Conservation (phyloP, 2,113 vertebrate species). For the Urocitellus parryii region DNA sequence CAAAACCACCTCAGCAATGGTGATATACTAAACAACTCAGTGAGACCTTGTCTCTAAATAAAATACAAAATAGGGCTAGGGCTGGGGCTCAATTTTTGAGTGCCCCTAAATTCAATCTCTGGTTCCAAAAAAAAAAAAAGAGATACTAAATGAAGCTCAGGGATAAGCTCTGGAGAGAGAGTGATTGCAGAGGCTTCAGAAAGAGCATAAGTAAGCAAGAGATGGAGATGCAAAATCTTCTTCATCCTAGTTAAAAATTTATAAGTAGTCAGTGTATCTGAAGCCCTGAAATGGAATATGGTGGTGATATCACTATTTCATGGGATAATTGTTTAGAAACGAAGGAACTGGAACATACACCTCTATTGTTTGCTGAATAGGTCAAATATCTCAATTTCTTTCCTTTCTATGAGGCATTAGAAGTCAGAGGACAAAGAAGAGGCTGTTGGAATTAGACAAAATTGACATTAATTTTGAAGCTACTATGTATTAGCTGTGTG, state of each 20-base stretch:
- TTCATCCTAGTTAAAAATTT: conserved; percentile 12
- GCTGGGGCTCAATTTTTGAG: too few relatives aligned
- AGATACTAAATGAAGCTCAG: not conserved
- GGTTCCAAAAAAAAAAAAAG: too few relatives aligned
- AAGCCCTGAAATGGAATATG: not conserved
- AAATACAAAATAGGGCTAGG: too few relatives aligned
- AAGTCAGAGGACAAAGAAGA: not conserved
- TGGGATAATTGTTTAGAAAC: conserved; percentile 36
- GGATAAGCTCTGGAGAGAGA: not conserved
- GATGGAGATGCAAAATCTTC: not conserved
- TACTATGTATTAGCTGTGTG: not conserved
- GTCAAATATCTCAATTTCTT: not conserved
- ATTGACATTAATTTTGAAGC: conserved; percentile 20
- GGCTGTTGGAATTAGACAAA: conserved; percentile 21
- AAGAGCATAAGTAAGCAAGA: not conserved
- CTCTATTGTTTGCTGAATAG: not conserved
- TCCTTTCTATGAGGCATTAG: not conserved
- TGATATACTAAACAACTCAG: too few relatives aligned
- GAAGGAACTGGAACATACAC: not conserved
- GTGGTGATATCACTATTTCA: not conserved
- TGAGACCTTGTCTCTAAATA: too few relatives aligned
- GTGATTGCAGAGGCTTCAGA: not conserved
- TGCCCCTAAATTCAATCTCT: too few relatives aligned
- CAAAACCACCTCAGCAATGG: too few relatives aligned
- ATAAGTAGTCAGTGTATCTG: not conserved